phyloP scores from a whole-genome alignment of 2,888 invertebrate genomes.

The Nineta flava region DNA sequence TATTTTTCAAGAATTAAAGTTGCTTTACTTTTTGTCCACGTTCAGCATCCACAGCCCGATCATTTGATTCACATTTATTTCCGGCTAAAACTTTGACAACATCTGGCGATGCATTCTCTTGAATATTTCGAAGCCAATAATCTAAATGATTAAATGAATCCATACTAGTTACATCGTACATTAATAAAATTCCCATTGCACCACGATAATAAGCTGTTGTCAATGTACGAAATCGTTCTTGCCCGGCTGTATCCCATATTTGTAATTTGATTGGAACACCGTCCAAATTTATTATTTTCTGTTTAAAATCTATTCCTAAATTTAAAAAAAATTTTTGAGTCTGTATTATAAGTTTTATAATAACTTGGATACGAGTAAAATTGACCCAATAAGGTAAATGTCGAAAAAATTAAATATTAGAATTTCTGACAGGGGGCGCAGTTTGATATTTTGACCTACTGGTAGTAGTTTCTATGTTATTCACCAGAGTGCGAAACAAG shows the following conservation, averaged over 20 bases:
- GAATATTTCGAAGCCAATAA: conserved; percentile 81
- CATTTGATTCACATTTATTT: conserved; percentile 67
- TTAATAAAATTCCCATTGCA: conserved; percentile 79
- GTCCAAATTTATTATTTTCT: conserved; percentile 74
- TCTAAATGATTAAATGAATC: conserved; percentile 82
- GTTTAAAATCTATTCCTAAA: conserved; percentile 75
- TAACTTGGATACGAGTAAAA: too few relatives aligned
- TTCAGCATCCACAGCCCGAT: conserved; percentile 62
- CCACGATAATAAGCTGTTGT: conserved; percentile 81
- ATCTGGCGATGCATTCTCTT: conserved; percentile 79
- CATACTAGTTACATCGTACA: conserved; percentile 81
- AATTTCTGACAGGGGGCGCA: too few relatives aligned
- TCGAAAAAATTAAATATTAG: too few relatives aligned
- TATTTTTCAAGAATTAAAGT: not conserved
- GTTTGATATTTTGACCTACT: too few relatives aligned
- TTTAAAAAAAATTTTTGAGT: not conserved
- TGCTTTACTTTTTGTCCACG: conserved; percentile 58
- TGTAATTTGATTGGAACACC: conserved; percentile 72
- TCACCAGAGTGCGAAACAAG: too few relatives aligned
- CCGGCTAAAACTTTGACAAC: conserved; percentile 74
- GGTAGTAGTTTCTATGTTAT: too few relatives aligned
- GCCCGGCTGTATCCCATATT: conserved; percentile 83
- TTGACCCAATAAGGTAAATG: too few relatives aligned
- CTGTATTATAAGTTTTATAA: too few relatives aligned
- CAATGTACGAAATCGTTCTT: conserved; percentile 54